Evolutionary conservation across 2,113 vertebrate genomes (phyloP), one percentile per base, ranked within the genome.

Genomic region (Aphyosemion australe): DNA sequence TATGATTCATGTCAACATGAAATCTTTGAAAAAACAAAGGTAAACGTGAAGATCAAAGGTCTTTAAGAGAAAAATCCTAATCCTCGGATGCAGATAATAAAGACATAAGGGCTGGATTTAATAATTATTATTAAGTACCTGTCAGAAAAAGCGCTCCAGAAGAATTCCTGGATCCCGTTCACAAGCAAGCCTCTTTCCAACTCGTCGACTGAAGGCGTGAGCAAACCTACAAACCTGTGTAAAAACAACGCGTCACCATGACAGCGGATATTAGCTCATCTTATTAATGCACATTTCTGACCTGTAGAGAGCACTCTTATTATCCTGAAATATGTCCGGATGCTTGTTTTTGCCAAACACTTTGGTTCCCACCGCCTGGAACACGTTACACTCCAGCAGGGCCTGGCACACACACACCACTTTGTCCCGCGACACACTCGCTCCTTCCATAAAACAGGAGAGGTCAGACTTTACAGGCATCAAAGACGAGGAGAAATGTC

Each of bases 391-490:
- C 64, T 99, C 95, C 93, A 99, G 91, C 67, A 99, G 84, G 0
- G 93, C 94, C 34, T 98, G 97, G 74, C 96, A 98, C 3, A 99
- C 93, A 0, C 93, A 90, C 59, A 93, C 92, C 31, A 95, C 94
- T 82, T 95, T 95, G 49, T 90, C 86, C 14, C 96, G 93, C 14
- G 93, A 90, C 70, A 96, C 92, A 13, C 87, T 69, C 0, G 61
- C 70, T 19, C 80, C 87, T 88, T 21, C 0, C 13, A 32, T 55
- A 43, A 50, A 61, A 1, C 16, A 65, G 1, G 14, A 37, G 34
- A n/a, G 26, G 26, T 26, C 26, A 26, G 26, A 26, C 26, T 26
- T 37, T 37, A 8, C 34, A 37, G 3, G 34, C 9, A 8, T 37
- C 34, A 37, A 37, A 37, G 4, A 37, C 9, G 7, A 37, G 9